Evolutionary conservation across 2,113 vertebrate species (phyloP), one percentile per base, ranked within the genome.

Genomic region (Alethe diademata): DNA sequence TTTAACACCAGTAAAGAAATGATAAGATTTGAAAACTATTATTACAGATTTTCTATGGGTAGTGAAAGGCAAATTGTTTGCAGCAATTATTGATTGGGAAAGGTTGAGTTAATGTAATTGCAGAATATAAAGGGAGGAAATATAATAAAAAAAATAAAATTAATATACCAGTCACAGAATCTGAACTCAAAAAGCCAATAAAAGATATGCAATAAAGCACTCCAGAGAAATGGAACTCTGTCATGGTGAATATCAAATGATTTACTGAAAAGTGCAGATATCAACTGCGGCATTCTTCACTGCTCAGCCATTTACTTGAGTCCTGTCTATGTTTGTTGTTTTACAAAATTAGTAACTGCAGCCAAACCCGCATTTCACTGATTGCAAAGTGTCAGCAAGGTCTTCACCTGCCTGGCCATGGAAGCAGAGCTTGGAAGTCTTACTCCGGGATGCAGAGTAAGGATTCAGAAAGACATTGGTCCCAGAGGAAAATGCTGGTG

Each of bases 31-130:
- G 82, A 93, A 56, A 53, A 83, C 28, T 58, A 19, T 67, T 74
- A 90, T 65, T 86, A 89, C 65, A 65, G 70, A 78, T 90, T 85
- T 91, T 73, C 48, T 73, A 45, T 38, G 42, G 74, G 61, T 79
- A 76, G 53, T 57, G 86, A 84, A 96, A 97, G 87, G 67, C 80
- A 90, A 96, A 95, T 71, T 90, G 93, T 96, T 96, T 86, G 76
- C 65, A 90, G 72, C 56, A 33, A 64, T 93, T 90, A 84, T 96
- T 19, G 50, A 81, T 71, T 19, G 4, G 58, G 51, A 80, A 91
- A 90, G 35, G 70, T 87, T 85, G 75, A 91, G 72, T 92, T 95
- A 93, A 88, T 65, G 74, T 42, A 79, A 92, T 80, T 86, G 42
- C n/a, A 73, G 90, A 87, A 83, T 71, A 76, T 75, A 88, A 79